Base-by-base conservation (phyloP, 2,113 vertebrate genomes). In the Chaetorhynchus papuensis region DNA sequence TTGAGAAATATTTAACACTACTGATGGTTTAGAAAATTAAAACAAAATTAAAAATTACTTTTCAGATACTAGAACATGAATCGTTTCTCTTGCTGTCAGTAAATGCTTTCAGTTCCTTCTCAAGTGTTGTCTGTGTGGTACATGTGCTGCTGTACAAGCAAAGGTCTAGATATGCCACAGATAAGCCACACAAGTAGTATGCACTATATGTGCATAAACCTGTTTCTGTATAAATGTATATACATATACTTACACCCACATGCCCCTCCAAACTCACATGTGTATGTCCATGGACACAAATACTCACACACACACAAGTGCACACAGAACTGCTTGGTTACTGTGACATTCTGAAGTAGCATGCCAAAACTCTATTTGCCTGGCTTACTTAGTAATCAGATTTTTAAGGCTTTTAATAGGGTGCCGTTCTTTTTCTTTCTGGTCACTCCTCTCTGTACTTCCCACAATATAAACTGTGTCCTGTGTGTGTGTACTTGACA, bases 221-320 rank as follows among this genome's bases (percentile, higher is more conserved):
- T 74, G 52, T 21, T 83, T 92, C 78, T 84, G 57, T 80, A 24
- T 37, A 50, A 64, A 56, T 26, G 15, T 76, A 41, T 78, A 26
- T 31, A 17, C 14, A 35, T 42, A 68, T 22, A 70, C 37, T 53
- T 47, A 27, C 45, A 45, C 37, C 68, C 45, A 53, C 68, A 17
- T 56, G 21, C 45, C 37, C 17, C 41, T 76, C 53, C 45, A 53
- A 87, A 45, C 59, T 65, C 52, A 77, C 15, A 13, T 44, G 37
- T 1, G 0, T 66, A 42, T 71, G n/a, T 28, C 49, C 30, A 54
- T 47, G 35, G 28, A 72, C 44, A 49, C 0, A 0, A 21, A 45
- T 45, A 11, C 11, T 27, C 15, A 49, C 10, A 7, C 10, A 47
- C 3, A 14, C 10, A 27, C 2, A 6, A 83, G 23, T 33, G 35